Base-by-base conservation (phyloP, 2,888 invertebrate genomes). In the Melitaea athalia region DNA sequence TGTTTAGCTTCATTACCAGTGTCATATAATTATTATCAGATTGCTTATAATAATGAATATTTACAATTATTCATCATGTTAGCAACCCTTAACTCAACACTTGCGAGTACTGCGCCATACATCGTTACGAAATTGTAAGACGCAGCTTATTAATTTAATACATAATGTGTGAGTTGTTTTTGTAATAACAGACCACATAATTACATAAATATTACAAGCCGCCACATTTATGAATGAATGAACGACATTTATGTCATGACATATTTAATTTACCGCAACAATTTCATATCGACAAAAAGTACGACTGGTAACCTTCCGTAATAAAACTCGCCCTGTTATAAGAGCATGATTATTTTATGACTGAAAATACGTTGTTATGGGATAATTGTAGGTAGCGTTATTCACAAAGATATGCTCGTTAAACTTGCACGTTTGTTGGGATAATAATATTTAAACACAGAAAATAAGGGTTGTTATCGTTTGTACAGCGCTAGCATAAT, bases 291-390 rank as follows among this genome's bases (percentile, higher is more conserved):
- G 33, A 57, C 57, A 67, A 4, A 57, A 68, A 66, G 60, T 53
- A 50, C 50, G 50, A 45, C 65, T 50, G 59, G 64, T 65, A 63
- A 68, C 49, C n/a, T n/a, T n/a, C n/a, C 43, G 43, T 68, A 71
- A 68, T 66, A 57, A 38, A 66, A 52, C 60, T 53, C 63, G 33
- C 61, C 66, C 60, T 24, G 60, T 68, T 60, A 42, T 55, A 38
- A 64, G 47, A 60, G 57, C 47, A 63, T 67, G 42, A 61, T 52
- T 53, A 55, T 64, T 64, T 64, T 68, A 57, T 61, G 12, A n/a
- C 47, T 57, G 47, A 60, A 59, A 64, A 60, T 52, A 52, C 47
- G 42, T 64, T 64, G 57, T 59, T 57, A 62, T 17, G 43, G n/a
- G 47, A 57, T 67, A 62, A 67, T 63, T 31, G 45, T 55, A 49